Conservation (phyloP, 2,888 invertebrate species). For the Eurytoma adleriae region DNA sequence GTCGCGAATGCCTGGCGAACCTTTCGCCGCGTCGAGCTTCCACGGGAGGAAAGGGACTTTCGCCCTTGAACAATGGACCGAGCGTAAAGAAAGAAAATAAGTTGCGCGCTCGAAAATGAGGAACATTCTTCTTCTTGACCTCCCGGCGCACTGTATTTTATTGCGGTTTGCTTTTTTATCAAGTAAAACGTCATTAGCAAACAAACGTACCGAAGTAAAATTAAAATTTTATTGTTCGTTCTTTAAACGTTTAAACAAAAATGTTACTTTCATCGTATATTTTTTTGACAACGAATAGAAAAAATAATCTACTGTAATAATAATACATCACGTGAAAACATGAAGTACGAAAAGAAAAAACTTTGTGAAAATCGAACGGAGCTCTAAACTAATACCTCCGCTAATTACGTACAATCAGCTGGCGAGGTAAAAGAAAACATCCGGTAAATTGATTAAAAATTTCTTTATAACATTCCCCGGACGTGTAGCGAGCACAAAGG, state of each 20-base stretch:
- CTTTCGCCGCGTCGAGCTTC: not conserved
- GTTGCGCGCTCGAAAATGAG: not conserved
- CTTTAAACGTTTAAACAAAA: not conserved
- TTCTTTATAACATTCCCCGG: constrained; percentile 14
- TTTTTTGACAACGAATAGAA: not conserved
- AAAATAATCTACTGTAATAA: not conserved
- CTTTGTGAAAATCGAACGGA: too few relatives aligned
- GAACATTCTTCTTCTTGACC: not conserved
- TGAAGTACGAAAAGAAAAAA: too few relatives aligned
- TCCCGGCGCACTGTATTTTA: too few relatives aligned
- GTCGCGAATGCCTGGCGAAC: not conserved
- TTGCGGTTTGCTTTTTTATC: too few relatives aligned
- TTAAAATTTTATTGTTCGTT: too few relatives aligned
- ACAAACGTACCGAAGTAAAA: too few relatives aligned
- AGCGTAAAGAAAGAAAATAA: not conserved
- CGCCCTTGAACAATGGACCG: constrained; percentile 4
- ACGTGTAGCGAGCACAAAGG: not conserved
- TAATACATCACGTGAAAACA: too few relatives aligned
- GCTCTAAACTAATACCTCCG: too few relatives aligned
- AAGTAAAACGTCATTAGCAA: too few relatives aligned
- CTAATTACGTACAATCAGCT: not conserved
- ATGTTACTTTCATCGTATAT: not conserved
- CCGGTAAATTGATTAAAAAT: constrained; percentile 27
- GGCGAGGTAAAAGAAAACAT: not conserved
- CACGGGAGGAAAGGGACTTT: not conserved